These are phyloP conservation scores for Hapalemur alaotrensis DNA, from an alignment of 2,797 vertebrate species.

Conservation along the genomic window DNA sequence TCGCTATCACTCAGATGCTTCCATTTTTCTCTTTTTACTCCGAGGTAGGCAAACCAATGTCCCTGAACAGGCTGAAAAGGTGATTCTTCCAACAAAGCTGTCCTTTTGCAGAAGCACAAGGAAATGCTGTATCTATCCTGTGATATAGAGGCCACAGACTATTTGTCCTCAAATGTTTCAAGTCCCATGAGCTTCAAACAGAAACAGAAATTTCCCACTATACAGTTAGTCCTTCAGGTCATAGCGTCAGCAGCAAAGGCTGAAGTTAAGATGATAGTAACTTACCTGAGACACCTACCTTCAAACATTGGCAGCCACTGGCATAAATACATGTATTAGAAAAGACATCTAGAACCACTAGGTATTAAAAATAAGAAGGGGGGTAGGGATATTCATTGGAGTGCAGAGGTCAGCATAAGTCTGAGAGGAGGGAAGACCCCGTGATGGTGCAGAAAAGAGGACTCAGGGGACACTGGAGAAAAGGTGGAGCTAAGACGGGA, in stretches of 20 bases:
- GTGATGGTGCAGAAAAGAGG: background rate
- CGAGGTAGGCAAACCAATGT: background rate
- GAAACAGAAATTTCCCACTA: background rate
- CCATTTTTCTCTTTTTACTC: background rate
- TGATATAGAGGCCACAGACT: background rate
- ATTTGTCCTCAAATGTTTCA: background rate
- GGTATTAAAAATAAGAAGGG: background rate
- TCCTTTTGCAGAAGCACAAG: background rate
- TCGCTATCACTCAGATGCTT: slow-evolving; percentile 12
- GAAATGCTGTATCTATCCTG: background rate
- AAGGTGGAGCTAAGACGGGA: background rate
- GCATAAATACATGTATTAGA: background rate
- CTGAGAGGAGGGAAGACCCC: background rate
- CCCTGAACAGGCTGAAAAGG: background rate
- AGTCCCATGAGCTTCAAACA: background rate
- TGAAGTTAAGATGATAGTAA: background rate
- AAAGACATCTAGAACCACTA: background rate
- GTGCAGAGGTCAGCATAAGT: background rate
- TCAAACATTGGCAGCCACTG: background rate
- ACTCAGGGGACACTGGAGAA: background rate
- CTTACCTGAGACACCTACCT: background rate
- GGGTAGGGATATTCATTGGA: too few relatives aligned
- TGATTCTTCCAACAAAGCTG: background rate
- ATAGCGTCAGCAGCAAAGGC: background rate
- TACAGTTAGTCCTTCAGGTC: background rate